A percentile compares a stretch with the other conserved stretches of the same genome.
Conservation (phyloP, 2,797 vertebrate genomes). For the Lerista edwardsae region DNA sequence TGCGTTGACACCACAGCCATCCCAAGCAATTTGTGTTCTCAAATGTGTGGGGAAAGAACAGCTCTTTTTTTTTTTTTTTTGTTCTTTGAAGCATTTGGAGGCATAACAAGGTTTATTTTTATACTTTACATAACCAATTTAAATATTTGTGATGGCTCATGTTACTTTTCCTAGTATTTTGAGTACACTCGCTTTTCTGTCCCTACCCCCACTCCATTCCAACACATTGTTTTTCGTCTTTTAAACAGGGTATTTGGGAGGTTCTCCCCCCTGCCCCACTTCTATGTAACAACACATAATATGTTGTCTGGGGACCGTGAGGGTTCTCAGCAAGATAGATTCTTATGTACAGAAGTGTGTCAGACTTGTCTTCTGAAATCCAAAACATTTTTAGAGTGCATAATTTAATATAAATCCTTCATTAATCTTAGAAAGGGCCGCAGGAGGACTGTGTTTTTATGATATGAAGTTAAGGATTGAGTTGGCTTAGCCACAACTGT, state of each 20-base stretch:
- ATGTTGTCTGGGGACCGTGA: background rate
- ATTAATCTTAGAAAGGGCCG: background rate
- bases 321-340: constrained; percentile 20
- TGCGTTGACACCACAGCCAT: constrained; percentile 17
- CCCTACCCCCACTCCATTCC: constrained; percentile 4
- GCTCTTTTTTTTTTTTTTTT: constrained; percentile 42
- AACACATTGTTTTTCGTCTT: constrained; percentile 27
- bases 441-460: constrained; percentile 5
- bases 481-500: background rate
- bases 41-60: background rate
- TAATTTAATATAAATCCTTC: constrained; percentile 3
- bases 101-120: constrained; percentile 62
- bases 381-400: background rate
- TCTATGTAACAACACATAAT: background rate
- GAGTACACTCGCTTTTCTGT: constrained; percentile 5
- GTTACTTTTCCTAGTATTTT: constrained; percentile 55
- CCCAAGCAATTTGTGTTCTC: constrained; percentile 30
- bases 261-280: background rate
- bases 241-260: constrained; percentile 28
- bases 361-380: background rate
- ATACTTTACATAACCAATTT: constrained; percentile 45
- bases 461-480: background rate
- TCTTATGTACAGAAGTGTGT: background rate
- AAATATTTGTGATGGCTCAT: constrained; percentile 57
- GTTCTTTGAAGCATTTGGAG: constrained; percentile 41